Percentiles rank a stretch among this genome's conserved stretches.
phyloP scores from a whole-genome alignment of 2,888 invertebrate genomes.

The Diarsia dahlii region DNA sequence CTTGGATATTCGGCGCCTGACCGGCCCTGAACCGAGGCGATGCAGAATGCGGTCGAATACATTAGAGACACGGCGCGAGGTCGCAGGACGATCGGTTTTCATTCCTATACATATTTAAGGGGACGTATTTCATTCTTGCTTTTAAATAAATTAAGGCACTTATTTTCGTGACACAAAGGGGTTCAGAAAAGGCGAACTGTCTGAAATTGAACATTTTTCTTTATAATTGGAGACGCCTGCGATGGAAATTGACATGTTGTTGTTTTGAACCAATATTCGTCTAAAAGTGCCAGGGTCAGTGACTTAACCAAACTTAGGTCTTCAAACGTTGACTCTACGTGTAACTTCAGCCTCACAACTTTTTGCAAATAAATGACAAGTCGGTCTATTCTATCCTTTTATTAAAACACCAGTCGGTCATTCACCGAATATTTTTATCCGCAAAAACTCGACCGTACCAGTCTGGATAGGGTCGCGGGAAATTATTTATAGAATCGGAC shows the following conservation, averaged over 20 bases:
- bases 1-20: constrained; percentile 32
- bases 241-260: background rate
- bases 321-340: constrained; percentile 3
- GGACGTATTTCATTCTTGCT: constrained; percentile 19
- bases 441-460: constrained; percentile 37
- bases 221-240: background rate
- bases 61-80: constrained; percentile 44
- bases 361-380: constrained; percentile 32
- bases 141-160: constrained; percentile 14
- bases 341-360: constrained; percentile 7
- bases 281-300: background rate
- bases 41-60: constrained; percentile 62
- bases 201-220: background rate
- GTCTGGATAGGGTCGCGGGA: constrained; percentile 34
- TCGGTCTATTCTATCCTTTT: constrained; percentile 39
- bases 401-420: constrained; percentile 46
- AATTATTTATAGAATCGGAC: constrained; percentile 57
- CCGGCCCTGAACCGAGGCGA: constrained; percentile 46
- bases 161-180: background rate
- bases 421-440: constrained; percentile 44
- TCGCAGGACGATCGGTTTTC: constrained; percentile 53
- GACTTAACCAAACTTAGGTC: constrained; percentile 2
- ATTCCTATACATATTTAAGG: constrained; percentile 31
- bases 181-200: background rate
- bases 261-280: background rate